These are phyloP conservation scores for Arge pagana DNA, from an alignment of 2,888 invertebrate genomes.

Conservation along the genomic window DNA sequence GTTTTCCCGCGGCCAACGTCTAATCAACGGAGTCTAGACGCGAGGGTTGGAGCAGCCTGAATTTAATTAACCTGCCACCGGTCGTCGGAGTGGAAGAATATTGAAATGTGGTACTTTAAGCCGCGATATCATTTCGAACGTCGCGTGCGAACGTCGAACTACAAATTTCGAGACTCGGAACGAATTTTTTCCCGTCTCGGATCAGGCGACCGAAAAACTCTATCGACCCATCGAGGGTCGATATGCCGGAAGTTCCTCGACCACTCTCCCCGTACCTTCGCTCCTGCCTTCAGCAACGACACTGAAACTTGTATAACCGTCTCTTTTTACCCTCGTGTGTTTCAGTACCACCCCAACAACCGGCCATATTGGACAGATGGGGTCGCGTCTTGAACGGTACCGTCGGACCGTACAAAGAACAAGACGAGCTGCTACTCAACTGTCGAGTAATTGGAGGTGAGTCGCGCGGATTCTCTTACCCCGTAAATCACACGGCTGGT, in stretches of 20 bases:
- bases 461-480: no score
- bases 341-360: slow-evolving; percentile 87
- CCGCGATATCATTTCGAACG: no score
- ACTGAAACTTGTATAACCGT: not conserved
- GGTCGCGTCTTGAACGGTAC: slow-evolving; percentile 81
- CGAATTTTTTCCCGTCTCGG: not conserved
- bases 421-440: slow-evolving; percentile 81
- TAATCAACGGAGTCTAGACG: no score
- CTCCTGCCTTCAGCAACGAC: not conserved
- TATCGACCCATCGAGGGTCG: slow-evolving; percentile 3
- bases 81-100: no score
- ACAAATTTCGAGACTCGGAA: no score
- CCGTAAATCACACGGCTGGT: no score
- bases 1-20: no score
- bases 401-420: slow-evolving; percentile 84
- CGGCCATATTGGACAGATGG: slow-evolving; percentile 83
- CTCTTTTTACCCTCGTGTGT: slow-evolving; percentile 44
- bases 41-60: no score
- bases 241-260: slow-evolving; percentile 2
- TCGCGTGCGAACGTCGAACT: no score
- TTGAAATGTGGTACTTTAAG: no score
- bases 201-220: no score
- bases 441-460: slow-evolving; percentile 87
- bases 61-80: no score
- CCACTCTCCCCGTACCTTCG: not conserved